Conservation (phyloP, 2,113 vertebrate species). For the Neofelis nebulosa region DNA sequence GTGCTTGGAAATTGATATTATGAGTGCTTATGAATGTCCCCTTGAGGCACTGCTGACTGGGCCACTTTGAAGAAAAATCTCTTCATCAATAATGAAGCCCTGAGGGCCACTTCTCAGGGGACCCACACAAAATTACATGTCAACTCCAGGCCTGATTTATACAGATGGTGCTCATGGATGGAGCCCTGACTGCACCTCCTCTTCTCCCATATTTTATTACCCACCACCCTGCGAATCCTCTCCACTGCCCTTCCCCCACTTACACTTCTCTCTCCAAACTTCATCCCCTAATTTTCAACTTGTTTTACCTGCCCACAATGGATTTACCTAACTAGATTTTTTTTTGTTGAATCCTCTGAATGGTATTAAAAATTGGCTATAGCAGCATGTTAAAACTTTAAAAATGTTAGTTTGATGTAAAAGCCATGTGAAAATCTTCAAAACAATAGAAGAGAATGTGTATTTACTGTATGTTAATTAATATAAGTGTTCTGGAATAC, state of each 20-base stretch:
- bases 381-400: background rate
- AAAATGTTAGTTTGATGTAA: background rate
- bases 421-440: background rate
- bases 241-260: background rate
- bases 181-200: background rate
- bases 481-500: background rate
- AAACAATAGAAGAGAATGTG: background rate
- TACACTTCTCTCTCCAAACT: background rate
- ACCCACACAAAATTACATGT: conserved; percentile 74
- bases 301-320: background rate
- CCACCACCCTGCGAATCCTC: background rate
- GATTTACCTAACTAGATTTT: background rate
- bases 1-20: conserved; percentile 78
- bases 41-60: conserved; percentile 71
- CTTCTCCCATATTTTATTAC: background rate
- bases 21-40: conserved; percentile 77
- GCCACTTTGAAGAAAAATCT: conserved; percentile 81
- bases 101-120: conserved; percentile 77
- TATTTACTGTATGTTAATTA: background rate
- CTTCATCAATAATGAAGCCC: conserved; percentile 78
- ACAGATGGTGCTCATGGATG: conserved; percentile 29
- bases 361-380: background rate
- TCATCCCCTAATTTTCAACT: background rate
- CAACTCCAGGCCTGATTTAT: conserved; percentile 75
- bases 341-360: conserved; percentile 7